Percentiles rank a stretch among this genome's conserved stretches.
phyloP scores from a whole-genome alignment of 2,888 invertebrate genomes.

The Brachypterus glaber region DNA sequence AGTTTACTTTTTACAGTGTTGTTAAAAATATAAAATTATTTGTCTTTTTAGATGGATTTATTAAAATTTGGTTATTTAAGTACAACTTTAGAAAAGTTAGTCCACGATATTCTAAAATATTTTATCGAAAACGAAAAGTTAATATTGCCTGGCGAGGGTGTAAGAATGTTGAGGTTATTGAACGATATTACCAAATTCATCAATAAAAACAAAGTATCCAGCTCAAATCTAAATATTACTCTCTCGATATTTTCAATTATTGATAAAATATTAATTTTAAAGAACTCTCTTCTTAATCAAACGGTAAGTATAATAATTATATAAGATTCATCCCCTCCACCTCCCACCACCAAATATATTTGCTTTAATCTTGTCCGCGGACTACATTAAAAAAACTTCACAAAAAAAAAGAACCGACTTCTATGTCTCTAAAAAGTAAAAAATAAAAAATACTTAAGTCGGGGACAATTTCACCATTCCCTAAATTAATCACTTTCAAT shows the following conservation, averaged over 20 bases:
- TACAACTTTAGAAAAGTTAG: slow-evolving; percentile 47
- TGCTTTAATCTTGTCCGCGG: too few relatives aligned
- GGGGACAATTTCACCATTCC: too few relatives aligned
- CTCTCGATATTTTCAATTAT: slow-evolving; percentile 52
- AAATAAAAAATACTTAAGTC: too few relatives aligned
- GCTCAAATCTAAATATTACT: slow-evolving; percentile 38
- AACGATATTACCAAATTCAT: slow-evolving; percentile 50
- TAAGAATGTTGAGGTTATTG: slow-evolving; percentile 49
- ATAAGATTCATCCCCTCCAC: too few relatives aligned
- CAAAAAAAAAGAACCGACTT: too few relatives aligned
- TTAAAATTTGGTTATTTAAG: slow-evolving; percentile 55
- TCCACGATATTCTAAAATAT: slow-evolving; percentile 47
- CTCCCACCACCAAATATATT: too few relatives aligned
- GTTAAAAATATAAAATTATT: neutral
- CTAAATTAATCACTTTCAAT: too few relatives aligned
- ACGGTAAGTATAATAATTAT: too few relatives aligned
- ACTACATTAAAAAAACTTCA: too few relatives aligned
- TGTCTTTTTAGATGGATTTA: slow-evolving; percentile 42
- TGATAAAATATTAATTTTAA: slow-evolving; percentile 55
- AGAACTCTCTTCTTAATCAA: slow-evolving; percentile 60
- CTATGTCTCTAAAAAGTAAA: too few relatives aligned
- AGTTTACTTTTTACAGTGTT: too few relatives aligned
- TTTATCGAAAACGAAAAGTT: slow-evolving; percentile 28
- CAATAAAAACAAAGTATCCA: slow-evolving; percentile 21
- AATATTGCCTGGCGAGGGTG: slow-evolving; percentile 57